Evolutionary conservation across 1,140 invertebrate genomes (phyloP).

Genomic region (Papilio polyxenes): DNA sequence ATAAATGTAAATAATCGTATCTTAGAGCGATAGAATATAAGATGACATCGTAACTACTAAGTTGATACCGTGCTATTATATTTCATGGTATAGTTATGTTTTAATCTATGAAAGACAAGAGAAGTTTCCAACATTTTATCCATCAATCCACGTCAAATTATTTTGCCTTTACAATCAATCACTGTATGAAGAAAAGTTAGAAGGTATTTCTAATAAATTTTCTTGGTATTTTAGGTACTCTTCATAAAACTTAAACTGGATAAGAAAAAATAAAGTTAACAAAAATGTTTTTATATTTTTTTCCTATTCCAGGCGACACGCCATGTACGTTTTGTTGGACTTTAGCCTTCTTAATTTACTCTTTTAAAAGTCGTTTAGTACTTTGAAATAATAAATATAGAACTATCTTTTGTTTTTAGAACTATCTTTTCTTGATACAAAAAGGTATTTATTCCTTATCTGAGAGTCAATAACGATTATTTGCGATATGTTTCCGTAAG

Average conservation of each 20-base stretch:
- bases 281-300: neutral
- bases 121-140: neutral
- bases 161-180: conserved; percentile 21
- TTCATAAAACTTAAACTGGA: neutral
- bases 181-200: conserved; percentile 1
- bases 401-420: no score
- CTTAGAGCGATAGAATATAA: neutral
- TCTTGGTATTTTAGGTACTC: neutral
- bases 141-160: conserved; percentile 17
- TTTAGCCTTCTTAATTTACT: neutral
- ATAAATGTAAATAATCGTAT: neutral
- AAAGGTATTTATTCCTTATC: no score
- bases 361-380: neutral
- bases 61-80: neutral
- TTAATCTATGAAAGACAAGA: neutral
- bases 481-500: no score
- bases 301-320: no score
- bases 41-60: neutral
- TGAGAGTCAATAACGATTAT: no score
- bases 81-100: neutral
- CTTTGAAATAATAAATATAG: no score
- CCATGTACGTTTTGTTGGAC: no score
- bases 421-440: no score
- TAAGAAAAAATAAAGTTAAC: neutral
- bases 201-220: neutral